Base-by-base conservation (phyloP, 2,113 vertebrate species). In the Coptodon bakossiorum region DNA sequence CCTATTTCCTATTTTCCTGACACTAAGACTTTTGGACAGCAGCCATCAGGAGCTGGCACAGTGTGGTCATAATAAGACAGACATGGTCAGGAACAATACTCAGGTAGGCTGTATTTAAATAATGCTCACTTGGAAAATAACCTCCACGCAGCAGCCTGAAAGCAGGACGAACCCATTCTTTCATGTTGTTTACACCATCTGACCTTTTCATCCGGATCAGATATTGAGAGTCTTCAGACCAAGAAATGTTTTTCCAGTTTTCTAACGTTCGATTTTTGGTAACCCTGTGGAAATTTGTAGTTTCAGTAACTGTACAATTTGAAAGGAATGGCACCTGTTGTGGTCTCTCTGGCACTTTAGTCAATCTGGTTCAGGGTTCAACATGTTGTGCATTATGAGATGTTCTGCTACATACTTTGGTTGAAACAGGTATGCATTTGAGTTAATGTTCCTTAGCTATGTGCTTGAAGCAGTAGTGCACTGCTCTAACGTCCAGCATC, bases 131-230 rank as follows among this genome's bases (percentile, higher is more conserved):
- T 63, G 31, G 31, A 63, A 63, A 63, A 63, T 19, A 63, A 19
- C 1, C 59, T 16, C 31, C 45, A 48, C 3, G 34, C 31, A 0
- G 1, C 61, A 66, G 10, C 61, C 4, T 66, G 0, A 66, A 66
- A n/a, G 17, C 31, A 5, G 2, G 1, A 38, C 9, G 9, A 4
- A 38, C 38, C 9, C 38, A 36, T 36, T 36, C 36, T 36, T 36
- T 36, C 8, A 1, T 9, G 36, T 36, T 36, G 36, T 36, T 36
- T 36, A 36, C 9, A 38, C 9, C 36, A 38, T 9, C 36, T 1
- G 9, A 38, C 31, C 61, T 34, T 66, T 38, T 66, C 10, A 66
- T 66, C 61, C 4, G 0, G 61, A n/a, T 66, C 17, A 7, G 17
- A 38, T 12, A 66, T 38, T 0, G 10, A 66, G 3, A 66, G 31